These are phyloP conservation scores for Mercenaria mercenaria DNA, from an alignment of 1,140 invertebrate genomes.

Conservation along the genomic window DNA sequence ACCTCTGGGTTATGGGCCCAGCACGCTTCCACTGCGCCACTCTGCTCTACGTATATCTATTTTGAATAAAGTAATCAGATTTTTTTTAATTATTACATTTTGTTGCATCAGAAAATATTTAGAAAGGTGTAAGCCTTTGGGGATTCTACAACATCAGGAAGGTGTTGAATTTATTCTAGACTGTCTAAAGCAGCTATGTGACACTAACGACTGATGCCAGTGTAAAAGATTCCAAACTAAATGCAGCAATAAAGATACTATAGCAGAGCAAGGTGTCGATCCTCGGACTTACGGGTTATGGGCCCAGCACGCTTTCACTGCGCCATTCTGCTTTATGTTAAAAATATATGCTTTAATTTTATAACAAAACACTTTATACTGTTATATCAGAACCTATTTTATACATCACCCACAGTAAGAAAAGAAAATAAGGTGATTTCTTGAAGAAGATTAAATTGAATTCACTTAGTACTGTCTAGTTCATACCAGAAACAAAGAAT, in stretches of 20 bases:
- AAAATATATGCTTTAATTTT: background rate
- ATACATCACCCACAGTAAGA: too few species aligned
- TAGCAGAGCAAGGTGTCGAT: conserved; percentile 98
- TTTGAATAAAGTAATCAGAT: too few species aligned
- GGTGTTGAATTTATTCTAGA: conserved; percentile 91
- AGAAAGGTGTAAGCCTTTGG: too few species aligned
- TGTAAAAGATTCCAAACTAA: conserved; percentile 98
- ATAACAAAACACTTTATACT: too few species aligned
- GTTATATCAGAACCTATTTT: too few species aligned
- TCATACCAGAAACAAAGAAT: too few species aligned
- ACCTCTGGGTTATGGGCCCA: conserved; percentile 99
- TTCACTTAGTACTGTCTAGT: too few species aligned
- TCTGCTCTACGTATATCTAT: conserved; percentile 89
- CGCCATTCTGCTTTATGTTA: conserved; percentile 95
- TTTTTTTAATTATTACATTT: too few species aligned
- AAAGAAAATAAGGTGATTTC: too few species aligned
- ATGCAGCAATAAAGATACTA: conserved; percentile 91
- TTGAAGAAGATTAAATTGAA: too few species aligned
- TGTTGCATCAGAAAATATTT: too few species aligned
- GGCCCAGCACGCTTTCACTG: conserved; percentile 99
- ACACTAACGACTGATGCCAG: conserved; percentile 99
- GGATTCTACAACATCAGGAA: too few species aligned
- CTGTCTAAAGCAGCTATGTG: conserved; percentile 99
- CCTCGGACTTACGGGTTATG: conserved; percentile 99
- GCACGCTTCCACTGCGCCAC: conserved; percentile 99